Evolutionary conservation across 2,797 vertebrate species (phyloP).

Genomic region (Dendrocincla tyrannina): DNA sequence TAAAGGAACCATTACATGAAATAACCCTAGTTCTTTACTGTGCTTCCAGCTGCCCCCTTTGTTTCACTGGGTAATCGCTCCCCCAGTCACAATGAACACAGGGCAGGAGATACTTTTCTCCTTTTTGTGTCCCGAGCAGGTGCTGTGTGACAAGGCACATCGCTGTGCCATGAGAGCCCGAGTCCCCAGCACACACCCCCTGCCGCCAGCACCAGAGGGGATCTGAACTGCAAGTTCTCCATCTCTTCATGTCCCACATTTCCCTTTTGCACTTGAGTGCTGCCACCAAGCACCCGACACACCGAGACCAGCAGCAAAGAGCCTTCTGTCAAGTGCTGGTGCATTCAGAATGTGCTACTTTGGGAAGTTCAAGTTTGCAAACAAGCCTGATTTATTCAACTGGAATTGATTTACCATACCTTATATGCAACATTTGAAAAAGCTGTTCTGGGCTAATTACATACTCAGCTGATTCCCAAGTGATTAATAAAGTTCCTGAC

Average conservation of each 20-base stretch:
- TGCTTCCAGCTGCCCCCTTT: background rate
- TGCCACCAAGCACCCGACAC: background rate
- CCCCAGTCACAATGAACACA: background rate
- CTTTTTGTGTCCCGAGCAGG: background rate
- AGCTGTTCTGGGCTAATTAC: slow-evolving; percentile 44
- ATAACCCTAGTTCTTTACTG: background rate
- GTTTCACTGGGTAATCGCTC: background rate
- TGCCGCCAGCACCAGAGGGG: background rate
- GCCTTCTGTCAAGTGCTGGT: background rate
- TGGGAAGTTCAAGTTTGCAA: background rate
- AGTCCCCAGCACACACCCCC: background rate
- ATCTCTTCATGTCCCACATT: background rate
- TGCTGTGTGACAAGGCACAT: background rate
- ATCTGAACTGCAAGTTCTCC: background rate
- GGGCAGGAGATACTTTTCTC: background rate
- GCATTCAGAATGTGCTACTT: background rate
- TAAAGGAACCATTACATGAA: background rate
- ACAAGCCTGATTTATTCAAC: slow-evolving; percentile 21
- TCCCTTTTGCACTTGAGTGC: background rate
- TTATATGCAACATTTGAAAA: slow-evolving; percentile 28
- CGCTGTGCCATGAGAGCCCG: accelerated
- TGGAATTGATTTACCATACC: slow-evolving; percentile 1
- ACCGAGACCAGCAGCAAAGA: background rate
- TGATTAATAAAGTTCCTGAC: slow-evolving; percentile 59
- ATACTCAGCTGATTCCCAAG: slow-evolving; percentile 12